phyloP scores from a whole-genome alignment of 2,113 vertebrate genomes.

The Actinemys pallida region DNA sequence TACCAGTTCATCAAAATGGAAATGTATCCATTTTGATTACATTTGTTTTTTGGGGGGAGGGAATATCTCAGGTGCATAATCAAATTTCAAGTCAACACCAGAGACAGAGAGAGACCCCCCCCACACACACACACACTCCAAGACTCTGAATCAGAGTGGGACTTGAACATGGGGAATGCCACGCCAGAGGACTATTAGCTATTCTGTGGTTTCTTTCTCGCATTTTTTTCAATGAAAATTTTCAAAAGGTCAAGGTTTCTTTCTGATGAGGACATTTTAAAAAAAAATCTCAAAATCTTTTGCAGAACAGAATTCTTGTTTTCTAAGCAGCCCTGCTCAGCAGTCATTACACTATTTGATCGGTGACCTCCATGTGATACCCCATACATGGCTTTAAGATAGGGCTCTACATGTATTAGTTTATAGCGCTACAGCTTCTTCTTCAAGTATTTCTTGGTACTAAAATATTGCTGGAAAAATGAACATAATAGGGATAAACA shows the following conservation, averaged over 20 bases:
- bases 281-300: background rate
- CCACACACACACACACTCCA: background rate
- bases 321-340: background rate
- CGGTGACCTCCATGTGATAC: background rate
- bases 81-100: background rate
- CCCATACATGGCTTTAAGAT: background rate
- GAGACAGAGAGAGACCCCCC: background rate
- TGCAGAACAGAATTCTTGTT: background rate
- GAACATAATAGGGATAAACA: background rate
- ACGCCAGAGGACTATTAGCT: background rate
- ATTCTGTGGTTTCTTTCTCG: background rate
- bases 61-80: background rate
- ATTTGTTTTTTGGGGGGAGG: fast-evolving
- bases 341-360: background rate
- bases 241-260: background rate
- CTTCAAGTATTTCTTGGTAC: background rate
- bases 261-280: background rate
- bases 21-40: background rate
- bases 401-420: background rate
- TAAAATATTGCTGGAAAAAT: background rate
- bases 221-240: background rate
- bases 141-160: background rate
- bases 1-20: background rate
- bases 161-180: background rate
- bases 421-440: background rate